Conservation (phyloP, 2,113 vertebrate species). For the Malurus elegans region DNA sequence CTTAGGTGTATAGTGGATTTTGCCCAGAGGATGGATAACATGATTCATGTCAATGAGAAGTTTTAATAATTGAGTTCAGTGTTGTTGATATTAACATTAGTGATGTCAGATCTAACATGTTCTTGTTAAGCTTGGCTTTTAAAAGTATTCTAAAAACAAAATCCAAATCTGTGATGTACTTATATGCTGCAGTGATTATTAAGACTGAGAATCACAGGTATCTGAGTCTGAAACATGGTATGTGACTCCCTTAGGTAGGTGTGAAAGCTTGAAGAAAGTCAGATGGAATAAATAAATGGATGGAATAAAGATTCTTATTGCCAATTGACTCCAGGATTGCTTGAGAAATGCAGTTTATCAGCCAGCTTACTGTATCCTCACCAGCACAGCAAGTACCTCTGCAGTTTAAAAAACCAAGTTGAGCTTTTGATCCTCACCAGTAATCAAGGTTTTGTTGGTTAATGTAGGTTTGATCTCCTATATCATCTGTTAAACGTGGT, state of each 20-base stretch:
- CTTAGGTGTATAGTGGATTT: background rate
- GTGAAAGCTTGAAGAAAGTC: background rate
- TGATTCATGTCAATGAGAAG: background rate
- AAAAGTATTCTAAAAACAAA: background rate
- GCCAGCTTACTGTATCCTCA: background rate
- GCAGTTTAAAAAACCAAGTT: background rate
- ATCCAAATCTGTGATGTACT: background rate
- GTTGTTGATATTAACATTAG: background rate
- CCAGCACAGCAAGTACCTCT: background rate
- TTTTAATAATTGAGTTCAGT: constrained; percentile 4
- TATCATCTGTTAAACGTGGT: background rate
- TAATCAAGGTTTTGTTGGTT: background rate
- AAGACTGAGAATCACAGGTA: background rate
- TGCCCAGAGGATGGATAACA: background rate
- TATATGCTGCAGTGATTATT: constrained; percentile 11
- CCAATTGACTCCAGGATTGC: background rate
- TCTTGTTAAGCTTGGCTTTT: background rate
- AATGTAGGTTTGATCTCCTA: background rate
- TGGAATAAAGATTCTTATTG: background rate
- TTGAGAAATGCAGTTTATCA: background rate
- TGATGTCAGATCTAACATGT: background rate
- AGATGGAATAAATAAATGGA: background rate
- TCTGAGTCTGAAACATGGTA: background rate
- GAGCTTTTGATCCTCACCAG: background rate
- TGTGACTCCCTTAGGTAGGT: background rate